phyloP scores from a whole-genome alignment of 2,113 vertebrate species.

The Todiramphus chloris region DNA sequence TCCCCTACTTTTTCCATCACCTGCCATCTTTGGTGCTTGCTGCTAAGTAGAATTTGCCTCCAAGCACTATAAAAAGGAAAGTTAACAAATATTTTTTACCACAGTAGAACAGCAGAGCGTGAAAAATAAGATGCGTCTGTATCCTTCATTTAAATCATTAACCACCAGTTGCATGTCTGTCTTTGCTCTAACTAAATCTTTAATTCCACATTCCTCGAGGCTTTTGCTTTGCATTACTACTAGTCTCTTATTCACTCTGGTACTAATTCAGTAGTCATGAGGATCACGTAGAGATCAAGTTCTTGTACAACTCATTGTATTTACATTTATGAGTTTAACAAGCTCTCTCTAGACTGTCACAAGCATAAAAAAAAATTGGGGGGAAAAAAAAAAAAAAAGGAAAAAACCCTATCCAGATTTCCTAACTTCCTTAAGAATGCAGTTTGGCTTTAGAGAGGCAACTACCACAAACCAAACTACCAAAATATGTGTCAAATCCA shows the following conservation, averaged over 20 bases:
- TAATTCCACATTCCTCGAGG: background rate
- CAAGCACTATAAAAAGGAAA: constrained; percentile 13
- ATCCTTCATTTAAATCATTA: constrained; percentile 19
- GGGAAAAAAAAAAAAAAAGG: rapidly evolving
- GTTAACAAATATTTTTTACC: background rate
- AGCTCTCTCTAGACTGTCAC: background rate
- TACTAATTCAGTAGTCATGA: background rate
- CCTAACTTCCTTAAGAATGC: background rate
- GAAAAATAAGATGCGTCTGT: background rate
- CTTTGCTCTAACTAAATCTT: background rate
- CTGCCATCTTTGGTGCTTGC: constrained; percentile 13
- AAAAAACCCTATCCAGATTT: background rate
- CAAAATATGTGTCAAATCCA: background rate
- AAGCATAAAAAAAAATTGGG: background rate
- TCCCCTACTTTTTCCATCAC: constrained; percentile 10
- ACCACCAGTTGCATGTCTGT: background rate
- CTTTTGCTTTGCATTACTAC: background rate
- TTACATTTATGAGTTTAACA: background rate
- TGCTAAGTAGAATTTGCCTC: constrained; percentile 11
- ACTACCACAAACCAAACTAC: background rate
- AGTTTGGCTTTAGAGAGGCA: background rate
- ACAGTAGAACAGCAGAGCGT: background rate
- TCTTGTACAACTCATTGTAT: background rate
- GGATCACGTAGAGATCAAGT: background rate
- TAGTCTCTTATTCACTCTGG: background rate